Evolutionary conservation across 2,888 invertebrate genomes (phyloP).

Genomic region (Thelaira solivaga): DNA sequence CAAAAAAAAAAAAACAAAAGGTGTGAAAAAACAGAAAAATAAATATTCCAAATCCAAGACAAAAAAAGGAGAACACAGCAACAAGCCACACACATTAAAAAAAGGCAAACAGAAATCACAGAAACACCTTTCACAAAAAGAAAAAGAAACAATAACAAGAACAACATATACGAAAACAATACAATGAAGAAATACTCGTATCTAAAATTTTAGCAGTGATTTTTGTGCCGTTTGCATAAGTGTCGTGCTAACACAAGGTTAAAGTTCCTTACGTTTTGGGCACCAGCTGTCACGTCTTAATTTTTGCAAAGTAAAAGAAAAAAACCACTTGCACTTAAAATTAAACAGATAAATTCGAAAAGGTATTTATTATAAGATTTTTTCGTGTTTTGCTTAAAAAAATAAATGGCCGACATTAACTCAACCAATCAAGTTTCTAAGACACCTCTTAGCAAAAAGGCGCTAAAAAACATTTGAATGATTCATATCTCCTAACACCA

Average conservation of each 20-base stretch:
- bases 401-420: too few relatives aligned
- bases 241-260: too few relatives aligned
- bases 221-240: too few relatives aligned
- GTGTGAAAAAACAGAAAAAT: conserved; percentile 35
- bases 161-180: neutral
- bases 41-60: conserved; percentile 36
- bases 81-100: neutral
- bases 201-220: too few relatives aligned
- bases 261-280: conserved; percentile 19
- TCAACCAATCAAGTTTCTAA: too few relatives aligned
- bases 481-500: too few relatives aligned
- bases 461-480: too few relatives aligned
- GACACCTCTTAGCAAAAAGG: too few relatives aligned
- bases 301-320: neutral
- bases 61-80: neutral
- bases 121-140: conserved; percentile 15
- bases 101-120: conserved; percentile 14
- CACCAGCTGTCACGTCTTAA: conserved; percentile 42
- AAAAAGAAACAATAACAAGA: conserved; percentile 30
- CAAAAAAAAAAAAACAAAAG: conserved; percentile 27
- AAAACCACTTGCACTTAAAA: conserved; percentile 2
- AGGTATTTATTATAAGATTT: conserved; percentile 43
- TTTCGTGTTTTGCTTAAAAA: conserved; percentile 46
- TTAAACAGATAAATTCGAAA: conserved; percentile 6
- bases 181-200: neutral